These are phyloP conservation scores for Lagopus muta DNA, from an alignment of 2,113 vertebrate genomes.

Conservation along the genomic window DNA sequence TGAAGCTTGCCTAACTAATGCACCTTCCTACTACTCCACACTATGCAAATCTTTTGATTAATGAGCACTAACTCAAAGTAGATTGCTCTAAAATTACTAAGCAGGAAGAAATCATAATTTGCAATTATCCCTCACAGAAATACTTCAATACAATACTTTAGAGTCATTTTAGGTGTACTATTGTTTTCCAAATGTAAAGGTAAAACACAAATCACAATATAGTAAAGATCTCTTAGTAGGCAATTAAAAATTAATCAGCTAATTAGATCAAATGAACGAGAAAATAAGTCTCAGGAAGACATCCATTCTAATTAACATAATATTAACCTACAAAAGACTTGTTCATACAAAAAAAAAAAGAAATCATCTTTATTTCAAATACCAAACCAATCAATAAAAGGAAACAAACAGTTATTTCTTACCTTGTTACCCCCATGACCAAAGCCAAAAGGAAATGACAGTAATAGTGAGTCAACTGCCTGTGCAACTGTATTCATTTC, in stretches of 20 bases:
- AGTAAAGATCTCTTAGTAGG: conserved; percentile 50
- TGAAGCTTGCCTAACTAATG: neutral
- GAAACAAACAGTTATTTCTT: conserved; percentile 60
- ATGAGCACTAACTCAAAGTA: neutral
- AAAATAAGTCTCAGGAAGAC: conserved; percentile 67
- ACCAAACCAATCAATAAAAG: conserved; percentile 53
- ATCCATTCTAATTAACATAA: conserved; percentile 56
- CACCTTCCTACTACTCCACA: neutral
- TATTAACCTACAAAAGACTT: conserved; percentile 60
- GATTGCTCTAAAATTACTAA: conserved; percentile 35
- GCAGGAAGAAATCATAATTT: conserved; percentile 42
- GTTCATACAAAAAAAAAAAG: conserved; percentile 1
- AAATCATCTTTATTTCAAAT: conserved; percentile 22
- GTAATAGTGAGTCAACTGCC: conserved; percentile 10
- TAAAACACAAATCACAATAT: conserved; percentile 57
- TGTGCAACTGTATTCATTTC: conserved; percentile 33
- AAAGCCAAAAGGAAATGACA: conserved; percentile 64
- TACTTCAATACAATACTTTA: neutral
- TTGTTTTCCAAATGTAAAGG: conserved; percentile 52
- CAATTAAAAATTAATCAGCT: conserved; percentile 68
- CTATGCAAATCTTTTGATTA: neutral
- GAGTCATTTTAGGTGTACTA: neutral
- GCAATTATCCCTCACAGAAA: neutral
- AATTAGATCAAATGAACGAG: conserved; percentile 58
- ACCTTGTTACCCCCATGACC: conserved; percentile 60